A percentile compares a stretch with the other conserved stretches of the same genome.
Conservation (phyloP, 1,140 invertebrate genomes). For the Cyrtorhinus lividipennis region DNA sequence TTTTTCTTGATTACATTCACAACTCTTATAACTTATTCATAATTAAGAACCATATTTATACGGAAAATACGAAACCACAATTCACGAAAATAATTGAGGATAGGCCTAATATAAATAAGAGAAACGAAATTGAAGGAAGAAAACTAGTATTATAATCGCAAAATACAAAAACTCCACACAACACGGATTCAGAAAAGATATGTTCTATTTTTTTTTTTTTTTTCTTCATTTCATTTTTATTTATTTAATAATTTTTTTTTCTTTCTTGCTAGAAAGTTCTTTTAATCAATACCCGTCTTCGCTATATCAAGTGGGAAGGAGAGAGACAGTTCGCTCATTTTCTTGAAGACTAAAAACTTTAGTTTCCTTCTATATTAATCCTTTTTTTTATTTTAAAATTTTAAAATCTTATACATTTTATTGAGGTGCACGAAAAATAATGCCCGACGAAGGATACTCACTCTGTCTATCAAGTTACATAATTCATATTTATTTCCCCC, state of each 20-base stretch:
- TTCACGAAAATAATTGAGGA: background rate
- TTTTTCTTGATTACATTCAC: background rate
- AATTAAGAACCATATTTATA: background rate
- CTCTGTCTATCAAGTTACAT: no score
- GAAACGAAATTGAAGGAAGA: background rate
- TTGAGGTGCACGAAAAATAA: no score
- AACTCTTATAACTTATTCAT: background rate
- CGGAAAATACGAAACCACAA: background rate
- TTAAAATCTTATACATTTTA: no score
- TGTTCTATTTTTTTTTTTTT: slow-evolving; percentile 5
- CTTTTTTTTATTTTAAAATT: no score
- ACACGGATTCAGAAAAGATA: background rate
- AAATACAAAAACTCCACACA: slow-evolving; percentile 2
- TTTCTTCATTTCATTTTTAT: no score
- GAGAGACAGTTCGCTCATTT: no score
- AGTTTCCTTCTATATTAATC: no score
- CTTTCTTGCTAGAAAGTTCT: no score
- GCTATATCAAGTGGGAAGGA: background rate
- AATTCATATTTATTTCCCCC: no score
- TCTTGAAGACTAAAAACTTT: no score
- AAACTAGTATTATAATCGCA: background rate
- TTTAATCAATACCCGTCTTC: slow-evolving; percentile 4
- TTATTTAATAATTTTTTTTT: no score
- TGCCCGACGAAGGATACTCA: no score
- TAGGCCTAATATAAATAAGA: background rate